phyloP scores from a whole-genome alignment of 1,140 invertebrate genomes.

The Lethrus apterus region DNA sequence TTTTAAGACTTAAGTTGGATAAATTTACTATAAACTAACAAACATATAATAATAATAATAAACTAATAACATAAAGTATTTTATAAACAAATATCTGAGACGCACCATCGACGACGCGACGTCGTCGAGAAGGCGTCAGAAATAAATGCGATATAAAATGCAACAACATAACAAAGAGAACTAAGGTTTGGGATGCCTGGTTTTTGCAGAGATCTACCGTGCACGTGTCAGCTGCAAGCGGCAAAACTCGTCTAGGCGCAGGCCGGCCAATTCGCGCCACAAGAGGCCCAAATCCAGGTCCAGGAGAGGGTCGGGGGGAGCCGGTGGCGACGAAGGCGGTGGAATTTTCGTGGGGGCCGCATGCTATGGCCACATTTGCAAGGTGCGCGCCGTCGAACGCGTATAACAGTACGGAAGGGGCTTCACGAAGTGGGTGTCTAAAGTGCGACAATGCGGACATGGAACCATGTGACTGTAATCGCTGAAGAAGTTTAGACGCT shows the following conservation, averaged over 20 bases:
- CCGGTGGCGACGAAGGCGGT: constrained; percentile 37
- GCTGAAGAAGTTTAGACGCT: constrained; percentile 86
- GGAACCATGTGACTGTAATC: constrained; percentile 89
- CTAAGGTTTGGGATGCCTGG: constrained; percentile 19
- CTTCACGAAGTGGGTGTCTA: constrained; percentile 93
- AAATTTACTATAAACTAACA: constrained; percentile 43
- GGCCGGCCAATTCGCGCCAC: constrained; percentile 40
- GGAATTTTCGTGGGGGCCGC: constrained; percentile 49
- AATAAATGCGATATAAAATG: constrained; percentile 37
- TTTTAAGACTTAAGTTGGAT: constrained; percentile 31
- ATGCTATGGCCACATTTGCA: constrained; percentile 79
- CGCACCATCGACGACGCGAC: constrained; percentile 1
- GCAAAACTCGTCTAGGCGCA: constrained; percentile 40
- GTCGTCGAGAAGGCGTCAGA: constrained; percentile 19
- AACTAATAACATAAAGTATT: constrained; percentile 35
- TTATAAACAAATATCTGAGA: constrained; percentile 12
- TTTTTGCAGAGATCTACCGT: constrained; percentile 29
- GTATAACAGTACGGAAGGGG: constrained; percentile 73
- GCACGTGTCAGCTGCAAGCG: constrained; percentile 38
- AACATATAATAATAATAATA: constrained; percentile 38
- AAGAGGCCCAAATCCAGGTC: constrained; percentile 38
- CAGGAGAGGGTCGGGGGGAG: constrained; percentile 19
- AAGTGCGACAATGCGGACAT: constrained; percentile 82
- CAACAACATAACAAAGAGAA: constrained; percentile 40
- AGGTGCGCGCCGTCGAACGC: constrained; percentile 59